Percentiles rank a stretch among this genome's conserved stretches.
These are phyloP conservation scores for Bucco capensis DNA, from an alignment of 2,113 vertebrate species.

Conservation along the genomic window DNA sequence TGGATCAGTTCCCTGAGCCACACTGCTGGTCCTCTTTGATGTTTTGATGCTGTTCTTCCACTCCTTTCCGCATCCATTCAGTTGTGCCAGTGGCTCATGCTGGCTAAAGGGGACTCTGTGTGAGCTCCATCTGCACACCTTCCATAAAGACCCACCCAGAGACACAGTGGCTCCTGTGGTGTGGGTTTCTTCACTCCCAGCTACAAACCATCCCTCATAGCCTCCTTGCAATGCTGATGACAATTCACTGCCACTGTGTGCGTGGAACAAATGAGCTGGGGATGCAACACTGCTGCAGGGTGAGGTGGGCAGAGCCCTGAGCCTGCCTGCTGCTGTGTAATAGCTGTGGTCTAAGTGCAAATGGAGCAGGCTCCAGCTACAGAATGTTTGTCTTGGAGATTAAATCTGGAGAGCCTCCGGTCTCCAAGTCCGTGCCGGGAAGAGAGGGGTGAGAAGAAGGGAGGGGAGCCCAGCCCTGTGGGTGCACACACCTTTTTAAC, in stretches of 20 bases:
- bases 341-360: constrained; percentile 38
- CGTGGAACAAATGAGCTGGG: neutral
- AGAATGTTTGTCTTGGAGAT: constrained; percentile 73
- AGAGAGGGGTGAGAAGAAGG: neutral
- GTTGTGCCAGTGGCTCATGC: rapidly evolving
- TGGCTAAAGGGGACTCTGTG: neutral
- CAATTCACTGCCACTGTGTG: neutral
- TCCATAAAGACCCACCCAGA: neutral
- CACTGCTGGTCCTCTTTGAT: rapidly evolving
- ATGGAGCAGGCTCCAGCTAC: constrained; percentile 25
- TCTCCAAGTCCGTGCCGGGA: neutral
- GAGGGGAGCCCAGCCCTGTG: neutral
- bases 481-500: constrained; percentile 38
- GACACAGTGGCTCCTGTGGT: neutral
- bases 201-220: neutral
- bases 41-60: rapidly evolving
- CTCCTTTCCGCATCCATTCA: rapidly evolving
- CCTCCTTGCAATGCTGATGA: neutral
- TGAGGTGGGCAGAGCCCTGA: neutral
- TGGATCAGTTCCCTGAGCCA: neutral
- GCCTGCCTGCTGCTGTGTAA: constrained; percentile 14
- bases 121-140: neutral
- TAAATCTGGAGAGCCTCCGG: constrained; percentile 37
- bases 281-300: neutral
- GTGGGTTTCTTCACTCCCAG: constrained; percentile 16